Base-by-base conservation (phyloP, 2,888 invertebrate genomes). In the Chrysolina oricalcia region DNA sequence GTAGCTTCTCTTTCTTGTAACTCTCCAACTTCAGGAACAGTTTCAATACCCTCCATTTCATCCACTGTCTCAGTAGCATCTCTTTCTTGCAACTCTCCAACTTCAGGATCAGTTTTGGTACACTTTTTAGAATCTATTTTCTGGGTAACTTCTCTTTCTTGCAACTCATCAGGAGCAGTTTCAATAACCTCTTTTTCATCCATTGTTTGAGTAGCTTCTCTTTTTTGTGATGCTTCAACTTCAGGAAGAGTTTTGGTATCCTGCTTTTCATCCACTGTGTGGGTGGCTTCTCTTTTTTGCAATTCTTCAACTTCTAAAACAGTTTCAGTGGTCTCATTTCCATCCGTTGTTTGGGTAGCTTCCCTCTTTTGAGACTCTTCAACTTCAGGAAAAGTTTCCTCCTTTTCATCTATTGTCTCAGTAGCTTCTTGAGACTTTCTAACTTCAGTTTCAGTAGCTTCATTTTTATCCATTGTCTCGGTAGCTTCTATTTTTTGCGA, bases 341-440 rank as follows among this genome's bases (percentile, higher is more conserved):
- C 68, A 35, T 53, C 21, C 5, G 11, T 9, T 35, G 68, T 53
- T 11, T 71, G 64, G 13, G 21, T 72, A n/a, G 23, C 23, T 17
- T 70, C 70, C 13, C 23, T 11, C 9, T 41, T 27, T 69, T 56
- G 21, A 13, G 48, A 56, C 8, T 50, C 50, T 15, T 15, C 46
- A 46, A 11, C 27, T 67, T 41, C 41, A 48, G 27, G 8, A 8
- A 17, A 19, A 64, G 11, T 41, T 13, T 21, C 21, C 17, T 67
- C 72, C 27, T 53, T 41, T 41, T 41, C 35, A 46, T 56, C 63
- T 46, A 73, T 73, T 65, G 71, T 72, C 8, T 40, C 11, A 40
- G 46, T 46, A 53, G 17, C 56, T 41, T 76, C 72, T 35, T 3
- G 35, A 4, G 8, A 6, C 8, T 8, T 8, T 35, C 0, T 8